A percentile compares a stretch with the other conserved stretches of the same genome.
Conservation (phyloP, 2,113 vertebrate species). For the Sinocyclocheilus maitianheensis region DNA sequence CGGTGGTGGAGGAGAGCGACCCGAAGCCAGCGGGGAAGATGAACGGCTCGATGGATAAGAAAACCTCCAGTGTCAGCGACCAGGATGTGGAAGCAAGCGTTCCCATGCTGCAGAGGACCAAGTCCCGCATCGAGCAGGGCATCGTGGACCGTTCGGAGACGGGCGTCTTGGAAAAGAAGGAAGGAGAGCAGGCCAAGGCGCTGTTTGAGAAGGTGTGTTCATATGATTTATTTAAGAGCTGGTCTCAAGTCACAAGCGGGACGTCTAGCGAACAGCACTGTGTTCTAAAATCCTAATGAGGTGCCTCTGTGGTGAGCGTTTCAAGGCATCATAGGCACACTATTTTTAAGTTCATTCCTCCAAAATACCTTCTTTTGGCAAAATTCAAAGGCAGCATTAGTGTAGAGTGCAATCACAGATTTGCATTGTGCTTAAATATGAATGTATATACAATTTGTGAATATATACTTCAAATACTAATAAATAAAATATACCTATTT, state of each 20-base stretch:
- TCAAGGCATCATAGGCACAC: background rate
- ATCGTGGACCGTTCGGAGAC: constrained; percentile 95
- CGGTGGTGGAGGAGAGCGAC: no score
- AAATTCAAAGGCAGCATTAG: background rate
- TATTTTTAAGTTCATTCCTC: background rate
- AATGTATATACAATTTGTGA: background rate
- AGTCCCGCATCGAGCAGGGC: constrained; percentile 89
- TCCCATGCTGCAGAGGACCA: no score
- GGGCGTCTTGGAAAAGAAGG: constrained; percentile 88
- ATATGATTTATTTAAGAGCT: background rate
- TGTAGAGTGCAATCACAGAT: background rate
- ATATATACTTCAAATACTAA: background rate
- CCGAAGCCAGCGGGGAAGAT: no score
- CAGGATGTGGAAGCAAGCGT: no score
- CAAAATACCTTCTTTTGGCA: background rate
- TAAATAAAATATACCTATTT: background rate
- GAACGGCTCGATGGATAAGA: no score
- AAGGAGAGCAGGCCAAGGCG: constrained; percentile 84
- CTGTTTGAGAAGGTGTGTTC: constrained; percentile 76
- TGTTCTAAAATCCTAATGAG: background rate
- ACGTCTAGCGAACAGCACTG: background rate
- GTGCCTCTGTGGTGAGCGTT: background rate
- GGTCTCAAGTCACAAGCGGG: background rate
- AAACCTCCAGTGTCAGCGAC: no score
- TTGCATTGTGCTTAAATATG: background rate